phyloP scores from a whole-genome alignment of 2,797 vertebrate genomes.

The Rhabdomys pumilio region DNA sequence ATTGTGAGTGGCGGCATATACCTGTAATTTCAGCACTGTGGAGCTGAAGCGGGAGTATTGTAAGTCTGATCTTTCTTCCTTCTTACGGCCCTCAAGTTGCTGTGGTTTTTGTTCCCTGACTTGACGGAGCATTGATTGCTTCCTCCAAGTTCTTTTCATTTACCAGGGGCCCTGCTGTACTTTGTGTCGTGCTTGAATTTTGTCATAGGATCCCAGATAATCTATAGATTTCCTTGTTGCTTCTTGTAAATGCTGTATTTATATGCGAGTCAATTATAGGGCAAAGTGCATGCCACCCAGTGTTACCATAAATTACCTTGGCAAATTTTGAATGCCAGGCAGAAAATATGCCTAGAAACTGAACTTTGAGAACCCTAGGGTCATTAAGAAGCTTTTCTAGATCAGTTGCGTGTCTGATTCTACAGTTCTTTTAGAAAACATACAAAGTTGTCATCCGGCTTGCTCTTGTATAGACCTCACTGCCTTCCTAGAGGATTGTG shows the following conservation, averaged over 20 bases:
- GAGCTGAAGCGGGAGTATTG: background rate
- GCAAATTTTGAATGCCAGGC: constrained; percentile 49
- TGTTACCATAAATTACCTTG: constrained; percentile 42
- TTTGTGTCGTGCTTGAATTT: constrained; percentile 43
- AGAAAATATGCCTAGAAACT: background rate
- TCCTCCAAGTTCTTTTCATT: constrained; percentile 9
- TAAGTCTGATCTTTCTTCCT: constrained; percentile 2
- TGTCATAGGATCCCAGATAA: constrained; percentile 20
- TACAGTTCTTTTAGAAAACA: background rate
- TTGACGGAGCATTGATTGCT: background rate
- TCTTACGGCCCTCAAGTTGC: background rate
- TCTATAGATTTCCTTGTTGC: constrained; percentile 35
- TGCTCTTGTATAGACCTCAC: background rate
- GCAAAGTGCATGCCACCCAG: background rate
- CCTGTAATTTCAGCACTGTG: background rate
- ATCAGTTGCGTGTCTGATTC: background rate
- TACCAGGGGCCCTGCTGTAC: background rate
- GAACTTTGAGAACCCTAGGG: background rate
- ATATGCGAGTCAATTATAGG: constrained; percentile 49
- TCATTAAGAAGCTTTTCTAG: background rate
- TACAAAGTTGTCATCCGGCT: background rate
- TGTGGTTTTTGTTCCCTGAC: background rate
- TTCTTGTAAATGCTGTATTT: constrained; percentile 17
- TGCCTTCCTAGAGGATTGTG: background rate
- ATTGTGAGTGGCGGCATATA: background rate